Evolutionary conservation across 2,113 vertebrate species (phyloP).

Genomic region (Gasterosteus nipponicus): DNA sequence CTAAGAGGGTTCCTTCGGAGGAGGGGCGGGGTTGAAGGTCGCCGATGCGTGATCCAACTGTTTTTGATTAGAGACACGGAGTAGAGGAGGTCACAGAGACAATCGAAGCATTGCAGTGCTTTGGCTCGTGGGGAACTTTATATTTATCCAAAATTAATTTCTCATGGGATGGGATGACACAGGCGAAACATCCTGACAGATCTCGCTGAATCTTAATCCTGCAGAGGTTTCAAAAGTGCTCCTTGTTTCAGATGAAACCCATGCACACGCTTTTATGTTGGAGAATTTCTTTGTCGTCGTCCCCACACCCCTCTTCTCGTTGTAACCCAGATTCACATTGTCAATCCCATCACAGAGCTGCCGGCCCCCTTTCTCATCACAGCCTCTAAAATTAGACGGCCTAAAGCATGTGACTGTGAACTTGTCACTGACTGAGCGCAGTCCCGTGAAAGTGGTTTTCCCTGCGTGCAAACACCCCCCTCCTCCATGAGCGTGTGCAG

Average conservation of each 20-base stretch:
- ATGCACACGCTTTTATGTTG: background rate
- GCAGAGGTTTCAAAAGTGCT: background rate
- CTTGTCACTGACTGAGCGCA: conserved; percentile 33
- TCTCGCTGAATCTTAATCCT: background rate
- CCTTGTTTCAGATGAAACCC: conserved; percentile 3
- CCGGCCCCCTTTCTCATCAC: conserved; percentile 45
- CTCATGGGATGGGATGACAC: background rate
- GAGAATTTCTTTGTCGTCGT: conserved; percentile 12
- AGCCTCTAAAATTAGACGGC: conserved; percentile 34
- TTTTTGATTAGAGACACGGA: conserved; percentile 12
- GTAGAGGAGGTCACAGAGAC: background rate
- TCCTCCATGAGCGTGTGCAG: background rate
- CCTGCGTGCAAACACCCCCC: conserved; percentile 8
- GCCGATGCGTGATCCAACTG: background rate
- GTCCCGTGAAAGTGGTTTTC: conserved; percentile 53
- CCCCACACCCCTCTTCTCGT: conserved; percentile 30
- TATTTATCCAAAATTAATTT: background rate
- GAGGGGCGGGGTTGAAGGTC: conserved; percentile 9
- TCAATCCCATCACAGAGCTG: conserved; percentile 40
- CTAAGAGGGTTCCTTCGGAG: conserved; percentile 33
- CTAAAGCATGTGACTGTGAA: conserved; percentile 16
- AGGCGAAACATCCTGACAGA: background rate
- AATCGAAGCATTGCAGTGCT: background rate
- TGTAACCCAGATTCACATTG: conserved; percentile 54
- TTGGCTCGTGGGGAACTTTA: background rate